Conservation (phyloP, 2,797 vertebrate genomes). For the Tympanoctomys barrerae region DNA sequence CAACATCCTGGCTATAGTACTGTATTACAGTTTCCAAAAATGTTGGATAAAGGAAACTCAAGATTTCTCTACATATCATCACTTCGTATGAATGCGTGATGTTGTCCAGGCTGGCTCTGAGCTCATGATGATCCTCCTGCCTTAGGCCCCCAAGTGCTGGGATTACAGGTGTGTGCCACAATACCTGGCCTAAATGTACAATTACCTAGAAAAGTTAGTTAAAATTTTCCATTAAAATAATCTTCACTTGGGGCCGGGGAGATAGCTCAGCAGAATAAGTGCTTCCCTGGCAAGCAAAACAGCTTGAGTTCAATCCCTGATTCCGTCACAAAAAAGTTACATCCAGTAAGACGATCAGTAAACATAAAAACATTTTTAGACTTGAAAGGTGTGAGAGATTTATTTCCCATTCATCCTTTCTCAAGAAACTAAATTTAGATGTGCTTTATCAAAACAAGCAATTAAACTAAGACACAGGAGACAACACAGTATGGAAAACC, state of each 20-base stretch:
- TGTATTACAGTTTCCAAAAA: neutral
- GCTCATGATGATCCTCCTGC: neutral
- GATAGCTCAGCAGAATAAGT: too few species aligned
- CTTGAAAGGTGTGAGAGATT: conserved; percentile 2
- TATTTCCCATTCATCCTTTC: neutral
- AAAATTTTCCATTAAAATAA: neutral
- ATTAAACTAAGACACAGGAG: neutral
- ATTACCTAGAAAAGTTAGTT: neutral
- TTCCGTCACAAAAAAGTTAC: neutral
- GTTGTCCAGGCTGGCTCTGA: neutral
- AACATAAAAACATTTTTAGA: conserved; percentile 19
- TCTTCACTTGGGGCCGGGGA: neutral
- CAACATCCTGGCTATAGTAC: neutral
- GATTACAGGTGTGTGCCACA: neutral
- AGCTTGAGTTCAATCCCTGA: too few species aligned
- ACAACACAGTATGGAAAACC: neutral
- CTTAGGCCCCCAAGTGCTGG: neutral
- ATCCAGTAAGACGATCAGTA: neutral
- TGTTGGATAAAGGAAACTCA: neutral
- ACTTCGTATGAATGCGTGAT: neutral
- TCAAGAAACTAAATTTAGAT: conserved; percentile 20
- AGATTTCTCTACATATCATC: neutral
- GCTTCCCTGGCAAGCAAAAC: too few species aligned
- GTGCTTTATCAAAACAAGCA: neutral
- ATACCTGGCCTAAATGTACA: neutral